phyloP scores from a whole-genome alignment of 2,113 vertebrate genomes.

The Platysternon megacephalum region DNA sequence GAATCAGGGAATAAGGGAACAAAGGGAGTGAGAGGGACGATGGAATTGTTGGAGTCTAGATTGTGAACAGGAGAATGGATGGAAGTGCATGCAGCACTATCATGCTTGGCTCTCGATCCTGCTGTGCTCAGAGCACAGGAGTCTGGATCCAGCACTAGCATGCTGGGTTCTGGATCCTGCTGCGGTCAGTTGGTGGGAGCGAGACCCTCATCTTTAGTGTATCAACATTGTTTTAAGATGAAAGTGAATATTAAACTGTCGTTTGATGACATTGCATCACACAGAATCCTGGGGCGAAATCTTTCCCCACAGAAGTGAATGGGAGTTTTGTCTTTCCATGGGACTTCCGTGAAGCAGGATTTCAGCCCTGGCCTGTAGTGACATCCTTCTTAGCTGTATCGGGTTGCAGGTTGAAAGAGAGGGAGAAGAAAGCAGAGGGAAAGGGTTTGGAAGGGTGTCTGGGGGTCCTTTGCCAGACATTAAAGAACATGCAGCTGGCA shows the following conservation, averaged over 20 bases:
- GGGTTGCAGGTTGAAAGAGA: not conserved
- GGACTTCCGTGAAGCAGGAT: not conserved
- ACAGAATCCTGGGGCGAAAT: not conserved
- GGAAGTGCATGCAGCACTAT: not conserved
- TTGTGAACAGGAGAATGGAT: not conserved
- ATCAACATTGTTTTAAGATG: not conserved
- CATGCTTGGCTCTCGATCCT: rapidly evolving
- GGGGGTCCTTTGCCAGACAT: not conserved
- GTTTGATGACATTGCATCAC: not conserved
- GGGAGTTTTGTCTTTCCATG: not conserved
- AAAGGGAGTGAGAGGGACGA: not conserved
- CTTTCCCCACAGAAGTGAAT: not conserved
- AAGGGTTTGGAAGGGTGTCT: not conserved
- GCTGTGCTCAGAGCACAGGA: not conserved
- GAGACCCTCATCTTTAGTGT: not conserved
- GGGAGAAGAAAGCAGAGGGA: not conserved
- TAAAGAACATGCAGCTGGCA: not conserved
- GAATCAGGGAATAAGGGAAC: not conserved
- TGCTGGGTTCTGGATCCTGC: not conserved
- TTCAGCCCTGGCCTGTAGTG: too few relatives aligned
- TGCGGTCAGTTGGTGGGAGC: not conserved
- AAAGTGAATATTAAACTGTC: not conserved
- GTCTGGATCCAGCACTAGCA: not conserved
- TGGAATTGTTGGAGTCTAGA: not conserved
- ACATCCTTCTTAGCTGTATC: not conserved